These are phyloP conservation scores for Ariopsis seemanni DNA, from an alignment of 2,113 vertebrate species.

Conservation along the genomic window DNA sequence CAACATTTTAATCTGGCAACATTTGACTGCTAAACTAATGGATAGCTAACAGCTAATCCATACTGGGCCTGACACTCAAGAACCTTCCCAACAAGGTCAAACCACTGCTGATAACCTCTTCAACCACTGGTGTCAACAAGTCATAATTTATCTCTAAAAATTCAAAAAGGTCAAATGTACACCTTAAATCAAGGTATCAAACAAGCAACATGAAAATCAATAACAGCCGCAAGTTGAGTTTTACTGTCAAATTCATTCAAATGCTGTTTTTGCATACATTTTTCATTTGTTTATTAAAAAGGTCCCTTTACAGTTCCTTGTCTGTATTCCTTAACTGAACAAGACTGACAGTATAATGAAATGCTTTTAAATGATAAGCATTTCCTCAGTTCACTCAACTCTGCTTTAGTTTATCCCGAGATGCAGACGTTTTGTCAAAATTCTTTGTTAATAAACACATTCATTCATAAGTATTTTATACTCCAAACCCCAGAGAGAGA, in stretches of 20 bases:
- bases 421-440: no score
- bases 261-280: not conserved
- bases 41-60: conserved; percentile 11
- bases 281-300: no score
- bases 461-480: no score
- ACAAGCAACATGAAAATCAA: not conserved
- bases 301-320: not conserved
- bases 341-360: not conserved
- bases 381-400: not conserved
- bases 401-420: not conserved
- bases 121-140: conserved; percentile 7
- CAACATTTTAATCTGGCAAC: not conserved
- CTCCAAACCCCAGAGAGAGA: not conserved
- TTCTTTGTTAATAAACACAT: no score
- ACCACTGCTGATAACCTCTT: conserved; percentile 1
- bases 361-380: not conserved
- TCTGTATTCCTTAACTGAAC: not conserved
- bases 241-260: not conserved
- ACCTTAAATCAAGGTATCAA: not conserved
- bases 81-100: conserved; percentile 8
- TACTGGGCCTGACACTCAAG: not conserved
- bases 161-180: not conserved
- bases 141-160: not conserved
- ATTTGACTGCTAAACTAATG: not conserved
- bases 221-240: not conserved